Conservation (phyloP, 2,113 vertebrate species). For the Burhinus oedicnemus region DNA sequence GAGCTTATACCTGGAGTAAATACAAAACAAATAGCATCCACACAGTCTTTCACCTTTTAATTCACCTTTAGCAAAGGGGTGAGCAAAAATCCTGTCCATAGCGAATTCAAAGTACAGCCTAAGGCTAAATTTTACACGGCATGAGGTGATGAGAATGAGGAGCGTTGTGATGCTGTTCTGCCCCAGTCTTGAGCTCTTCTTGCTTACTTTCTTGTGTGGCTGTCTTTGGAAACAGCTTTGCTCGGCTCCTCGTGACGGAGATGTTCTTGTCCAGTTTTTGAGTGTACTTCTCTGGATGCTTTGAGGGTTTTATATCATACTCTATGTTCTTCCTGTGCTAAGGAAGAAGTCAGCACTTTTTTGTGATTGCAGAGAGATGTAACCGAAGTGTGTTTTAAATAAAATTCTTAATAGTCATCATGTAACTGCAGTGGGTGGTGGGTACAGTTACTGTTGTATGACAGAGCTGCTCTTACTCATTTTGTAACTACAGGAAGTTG, state of each 20-base stretch:
- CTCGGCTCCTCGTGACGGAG: background rate
- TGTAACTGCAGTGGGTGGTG: background rate
- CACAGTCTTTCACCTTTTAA: background rate
- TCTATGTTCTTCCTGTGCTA: background rate
- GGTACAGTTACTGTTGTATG: background rate
- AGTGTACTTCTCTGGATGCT: background rate
- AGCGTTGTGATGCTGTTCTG: background rate
- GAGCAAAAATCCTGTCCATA: background rate
- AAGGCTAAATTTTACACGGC: background rate
- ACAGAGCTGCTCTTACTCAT: background rate
- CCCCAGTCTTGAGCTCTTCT: background rate
- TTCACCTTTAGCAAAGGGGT: background rate
- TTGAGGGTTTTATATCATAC: background rate
- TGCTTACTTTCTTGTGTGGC: background rate
- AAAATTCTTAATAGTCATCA: background rate
- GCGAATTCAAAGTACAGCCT: background rate
- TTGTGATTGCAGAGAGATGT: background rate
- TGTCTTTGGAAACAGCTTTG: background rate
- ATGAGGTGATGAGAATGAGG: background rate
- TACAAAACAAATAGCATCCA: background rate
- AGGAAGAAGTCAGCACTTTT: background rate
- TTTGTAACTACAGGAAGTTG: background rate
- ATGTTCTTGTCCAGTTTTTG: background rate
- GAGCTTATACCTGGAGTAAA: background rate
- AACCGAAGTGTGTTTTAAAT: background rate